Base-by-base conservation (phyloP, 1,140 invertebrate genomes). In the Archivesica marissinica region DNA sequence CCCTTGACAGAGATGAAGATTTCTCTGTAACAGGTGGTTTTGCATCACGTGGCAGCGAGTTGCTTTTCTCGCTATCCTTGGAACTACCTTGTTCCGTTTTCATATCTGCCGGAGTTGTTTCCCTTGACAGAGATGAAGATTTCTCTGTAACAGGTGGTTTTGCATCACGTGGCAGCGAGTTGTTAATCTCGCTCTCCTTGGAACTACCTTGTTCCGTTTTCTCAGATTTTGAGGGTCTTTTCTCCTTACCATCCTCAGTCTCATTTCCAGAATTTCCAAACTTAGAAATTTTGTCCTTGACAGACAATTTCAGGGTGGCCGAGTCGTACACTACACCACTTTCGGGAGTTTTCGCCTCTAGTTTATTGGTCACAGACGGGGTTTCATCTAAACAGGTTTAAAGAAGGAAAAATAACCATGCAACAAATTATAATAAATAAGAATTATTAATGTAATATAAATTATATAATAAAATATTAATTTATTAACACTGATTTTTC, bases 261-360 rank as follows among this genome's bases (percentile, higher is more conserved):
- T 82, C 44, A 30, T 15, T 47, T 20, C 54, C 68, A 11, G 66
- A 25, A 52, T 28, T 35, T 23, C 41, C 33, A 41, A 82, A 82
- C 28, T 66, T 72, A 13, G 79, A 72, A 17, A 82, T 82, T 72
- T 72, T 82, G 25, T 82, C 79, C 39, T 59, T 54, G 0, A 82
- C 66, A 20, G 66, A 72, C 68, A 70, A 59, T 72, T 74, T 72
- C 50, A 82, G 35, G 17, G 79, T 82, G 20, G 79, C 79, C 23
- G 79, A 82, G 38, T 82, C 79, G 41, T 82, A 82, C 17, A 82
- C 79, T 7, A 82, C 47, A 33, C 79, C 79, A 56, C 79, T 74
- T 13, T 82, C 79, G 41, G 50, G 33, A 59, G 52, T 2, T 33
- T 78, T 78, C 25, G 35, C 28, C 11, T 17, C 35, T 39, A 59